These are phyloP conservation scores for Therioaphis trifolii DNA, from an alignment of 2,888 invertebrate species.

Conservation along the genomic window DNA sequence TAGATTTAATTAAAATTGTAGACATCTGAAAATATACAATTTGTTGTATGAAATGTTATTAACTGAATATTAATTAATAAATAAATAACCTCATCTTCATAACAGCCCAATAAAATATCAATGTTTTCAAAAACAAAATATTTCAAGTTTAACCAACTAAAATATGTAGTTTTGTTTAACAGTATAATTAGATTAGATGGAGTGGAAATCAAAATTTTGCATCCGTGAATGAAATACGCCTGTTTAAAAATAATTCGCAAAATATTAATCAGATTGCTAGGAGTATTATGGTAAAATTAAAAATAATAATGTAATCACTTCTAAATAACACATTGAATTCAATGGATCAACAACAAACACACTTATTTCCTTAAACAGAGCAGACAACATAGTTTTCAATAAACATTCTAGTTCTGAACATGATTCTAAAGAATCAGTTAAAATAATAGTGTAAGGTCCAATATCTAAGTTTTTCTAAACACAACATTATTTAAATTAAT, in stretches of 20 bases:
- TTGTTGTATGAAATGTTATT: too few relatives aligned
- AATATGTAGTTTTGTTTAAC: conserved; percentile 24
- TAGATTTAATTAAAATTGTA: conserved; percentile 4
- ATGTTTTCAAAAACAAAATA: conserved; percentile 57
- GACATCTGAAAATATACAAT: conserved; percentile 36
- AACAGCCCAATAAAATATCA: conserved; percentile 30
- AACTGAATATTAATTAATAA: background rate
- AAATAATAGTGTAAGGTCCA: conserved; percentile 41
- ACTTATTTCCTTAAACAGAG: background rate
- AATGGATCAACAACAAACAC: conserved; percentile 1
- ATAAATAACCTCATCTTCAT: conserved; percentile 27
- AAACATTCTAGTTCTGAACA: conserved; percentile 9
- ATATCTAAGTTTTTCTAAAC: background rate
- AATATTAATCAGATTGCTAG: background rate
- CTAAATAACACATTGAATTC: background rate
- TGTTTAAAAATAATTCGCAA: background rate
- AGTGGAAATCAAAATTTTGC: conserved; percentile 47
- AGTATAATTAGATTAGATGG: conserved; percentile 10
- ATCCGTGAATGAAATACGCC: conserved; percentile 34
- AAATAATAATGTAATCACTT: conserved; percentile 32
- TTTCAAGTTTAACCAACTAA: conserved; percentile 34
- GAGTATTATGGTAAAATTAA: too few relatives aligned
- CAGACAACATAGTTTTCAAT: conserved; percentile 8
- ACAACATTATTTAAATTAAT: background rate
- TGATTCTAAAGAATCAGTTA: conserved; percentile 42